Conservation (phyloP, 1,140 invertebrate genomes). For the Calycopis cecrops region DNA sequence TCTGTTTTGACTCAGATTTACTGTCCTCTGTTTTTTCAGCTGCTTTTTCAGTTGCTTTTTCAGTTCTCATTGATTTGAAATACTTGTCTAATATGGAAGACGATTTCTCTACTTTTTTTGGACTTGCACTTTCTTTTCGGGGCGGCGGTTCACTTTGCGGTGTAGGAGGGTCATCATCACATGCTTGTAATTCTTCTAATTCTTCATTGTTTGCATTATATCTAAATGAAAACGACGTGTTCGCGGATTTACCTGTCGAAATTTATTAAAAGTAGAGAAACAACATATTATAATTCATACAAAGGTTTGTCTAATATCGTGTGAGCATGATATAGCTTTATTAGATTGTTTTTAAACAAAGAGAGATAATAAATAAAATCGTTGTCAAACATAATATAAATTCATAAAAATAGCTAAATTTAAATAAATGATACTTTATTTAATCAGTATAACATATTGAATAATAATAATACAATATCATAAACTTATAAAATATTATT, state of each 20-base stretch:
- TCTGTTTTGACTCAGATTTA: constrained; percentile 43
- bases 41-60: too few relatives aligned
- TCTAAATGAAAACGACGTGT: constrained; percentile 79
- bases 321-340: too few relatives aligned
- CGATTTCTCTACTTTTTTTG: constrained; percentile 61
- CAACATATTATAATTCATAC: not conserved
- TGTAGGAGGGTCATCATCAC: constrained; percentile 76
- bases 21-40: constrained; percentile 55
- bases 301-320: not conserved
- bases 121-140: constrained; percentile 58
- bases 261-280: constrained; percentile 14
- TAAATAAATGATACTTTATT: too few relatives aligned
- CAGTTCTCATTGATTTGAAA: constrained; percentile 66
- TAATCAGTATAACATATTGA: too few relatives aligned
- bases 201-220: constrained; percentile 84
- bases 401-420: not conserved
- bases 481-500: constrained; percentile 13
- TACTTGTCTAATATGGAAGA: constrained; percentile 70
- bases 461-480: too few relatives aligned
- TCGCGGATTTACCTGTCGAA: constrained; percentile 79
- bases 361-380: too few relatives aligned
- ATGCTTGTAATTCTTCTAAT: constrained; percentile 79
- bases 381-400: not conserved
- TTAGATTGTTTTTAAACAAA: too few relatives aligned
- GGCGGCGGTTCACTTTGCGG: constrained; percentile 65